Evolutionary conservation across 1,140 invertebrate species (phyloP), one percentile per base, ranked within the genome.

Genomic region (Drosophila tristis): DNA sequence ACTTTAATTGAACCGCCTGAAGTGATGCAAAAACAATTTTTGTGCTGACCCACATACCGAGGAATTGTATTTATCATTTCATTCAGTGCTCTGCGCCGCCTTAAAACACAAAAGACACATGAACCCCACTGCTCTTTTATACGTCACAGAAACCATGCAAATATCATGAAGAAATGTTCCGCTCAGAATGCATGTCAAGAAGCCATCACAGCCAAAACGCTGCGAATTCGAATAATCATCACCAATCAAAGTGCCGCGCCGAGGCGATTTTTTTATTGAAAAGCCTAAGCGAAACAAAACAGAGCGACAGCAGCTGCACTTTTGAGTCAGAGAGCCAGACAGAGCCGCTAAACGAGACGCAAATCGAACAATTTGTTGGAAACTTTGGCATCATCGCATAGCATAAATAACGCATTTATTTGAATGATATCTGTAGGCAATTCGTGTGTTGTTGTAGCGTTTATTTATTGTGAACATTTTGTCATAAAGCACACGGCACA

Each of bases 381-480:
- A 78, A 86, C 74, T 86, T 81, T 87, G 81, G 56, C 79, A 78
- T 57, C 79, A 66, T 63, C 78, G 50, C 64, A 72, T 80, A 11
- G 35, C 35, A 31, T 31, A 85, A 84, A 84, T 84, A 84, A 84
- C 72, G 39, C 67, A 70, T 74, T 77, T 68, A 74, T 77, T 65
- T 64, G 49, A 64, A 39, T 56, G 45, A 60, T 86, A 74, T 80
- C 68, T 70, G 66, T 66, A 61, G 64, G 50, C 72, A 78, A 86
- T 86, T 86, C 81, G 87, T 78, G 57, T 70, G 23, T 25, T 61
- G 63, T 44, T 86, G 62, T 68, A 58, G 51, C 65, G 72, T 73
- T 84, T 80, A 85, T 85, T 85, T 85, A 85, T 85, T 80, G 58
- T 70, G 77, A 75, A 80, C 81, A 81, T 87, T 86, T 86, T 74